Conservation (phyloP, 2,888 invertebrate species). For the Rhogogaster chlorosoma region DNA sequence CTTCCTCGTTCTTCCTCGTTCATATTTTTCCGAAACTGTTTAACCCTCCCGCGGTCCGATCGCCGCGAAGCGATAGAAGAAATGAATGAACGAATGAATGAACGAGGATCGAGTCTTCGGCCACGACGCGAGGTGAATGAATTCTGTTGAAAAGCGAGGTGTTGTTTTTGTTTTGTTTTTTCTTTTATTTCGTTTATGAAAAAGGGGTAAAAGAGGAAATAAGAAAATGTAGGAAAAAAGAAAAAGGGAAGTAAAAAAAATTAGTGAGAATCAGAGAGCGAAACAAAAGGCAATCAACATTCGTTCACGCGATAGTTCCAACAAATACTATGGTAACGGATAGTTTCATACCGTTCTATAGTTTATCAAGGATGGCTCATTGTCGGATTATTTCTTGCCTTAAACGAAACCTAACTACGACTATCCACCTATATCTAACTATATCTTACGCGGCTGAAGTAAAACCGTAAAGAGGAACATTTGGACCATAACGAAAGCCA, state of each 20-base stretch:
- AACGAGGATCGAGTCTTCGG: neutral
- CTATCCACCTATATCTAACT: neutral
- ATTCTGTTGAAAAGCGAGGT: neutral
- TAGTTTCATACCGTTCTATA: neutral
- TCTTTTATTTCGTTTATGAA: neutral
- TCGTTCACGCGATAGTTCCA: neutral
- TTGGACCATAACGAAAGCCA: slow-evolving; percentile 70
- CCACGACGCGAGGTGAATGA: neutral
- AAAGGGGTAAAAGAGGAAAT: slow-evolving; percentile 12
- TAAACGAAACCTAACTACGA: slow-evolving; percentile 19
- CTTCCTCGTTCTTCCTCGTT: neutral
- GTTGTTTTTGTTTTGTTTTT: too few species aligned
- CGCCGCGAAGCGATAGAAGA: neutral
- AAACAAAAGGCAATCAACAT: slow-evolving; percentile 33
- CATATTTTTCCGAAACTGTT: slow-evolving; percentile 11
- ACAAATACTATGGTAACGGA: slow-evolving; percentile 9
- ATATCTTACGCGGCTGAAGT: neutral
- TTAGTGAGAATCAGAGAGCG: slow-evolving; percentile 30
- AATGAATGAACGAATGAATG: slow-evolving; percentile 14
- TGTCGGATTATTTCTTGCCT: slow-evolving; percentile 30
- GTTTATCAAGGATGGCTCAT: slow-evolving; percentile 40
- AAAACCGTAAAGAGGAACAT: slow-evolving; percentile 65
- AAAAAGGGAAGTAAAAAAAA: neutral
- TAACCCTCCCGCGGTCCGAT: neutral
- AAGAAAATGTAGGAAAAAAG: neutral